Conservation (phyloP, 2,113 vertebrate species). For the Pristiophorus japonicus region DNA sequence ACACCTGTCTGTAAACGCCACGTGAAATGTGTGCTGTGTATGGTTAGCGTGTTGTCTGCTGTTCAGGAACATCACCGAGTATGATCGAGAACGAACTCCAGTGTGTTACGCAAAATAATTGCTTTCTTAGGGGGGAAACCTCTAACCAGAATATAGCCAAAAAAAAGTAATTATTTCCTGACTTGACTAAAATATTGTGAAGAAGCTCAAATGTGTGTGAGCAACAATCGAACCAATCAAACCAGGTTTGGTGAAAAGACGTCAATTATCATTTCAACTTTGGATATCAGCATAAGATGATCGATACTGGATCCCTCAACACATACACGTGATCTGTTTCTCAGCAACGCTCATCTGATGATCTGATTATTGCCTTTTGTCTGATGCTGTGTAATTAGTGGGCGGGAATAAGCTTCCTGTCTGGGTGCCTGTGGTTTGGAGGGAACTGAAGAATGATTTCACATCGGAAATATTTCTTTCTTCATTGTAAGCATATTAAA, state of each 20-base stretch:
- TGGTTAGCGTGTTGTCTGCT: not conserved
- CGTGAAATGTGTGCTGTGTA: not conserved
- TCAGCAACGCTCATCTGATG: not conserved
- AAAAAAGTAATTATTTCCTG: not conserved
- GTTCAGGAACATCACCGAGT: not conserved
- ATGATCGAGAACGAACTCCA: not conserved
- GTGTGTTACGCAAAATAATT: not conserved
- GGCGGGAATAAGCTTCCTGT: not conserved
- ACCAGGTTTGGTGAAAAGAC: not conserved
- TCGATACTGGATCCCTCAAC: not conserved
- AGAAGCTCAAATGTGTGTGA: not conserved
- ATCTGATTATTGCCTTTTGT: not conserved
- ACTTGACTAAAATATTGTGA: not conserved
- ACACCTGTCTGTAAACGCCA: not conserved
- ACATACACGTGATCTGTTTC: not conserved
- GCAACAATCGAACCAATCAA: not conserved
- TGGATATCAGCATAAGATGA: not conserved
- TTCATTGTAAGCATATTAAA: not conserved
- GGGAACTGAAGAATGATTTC: conserved; percentile 29
- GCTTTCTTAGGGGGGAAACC: not conserved
- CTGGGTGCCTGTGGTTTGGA: not conserved
- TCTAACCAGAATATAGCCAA: not conserved
- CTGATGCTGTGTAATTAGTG: not conserved
- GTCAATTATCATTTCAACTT: not conserved
- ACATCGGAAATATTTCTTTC: conserved; percentile 11